Evolutionary conservation across 2,113 vertebrate species (phyloP).

Genomic region (Zapornia atra): DNA sequence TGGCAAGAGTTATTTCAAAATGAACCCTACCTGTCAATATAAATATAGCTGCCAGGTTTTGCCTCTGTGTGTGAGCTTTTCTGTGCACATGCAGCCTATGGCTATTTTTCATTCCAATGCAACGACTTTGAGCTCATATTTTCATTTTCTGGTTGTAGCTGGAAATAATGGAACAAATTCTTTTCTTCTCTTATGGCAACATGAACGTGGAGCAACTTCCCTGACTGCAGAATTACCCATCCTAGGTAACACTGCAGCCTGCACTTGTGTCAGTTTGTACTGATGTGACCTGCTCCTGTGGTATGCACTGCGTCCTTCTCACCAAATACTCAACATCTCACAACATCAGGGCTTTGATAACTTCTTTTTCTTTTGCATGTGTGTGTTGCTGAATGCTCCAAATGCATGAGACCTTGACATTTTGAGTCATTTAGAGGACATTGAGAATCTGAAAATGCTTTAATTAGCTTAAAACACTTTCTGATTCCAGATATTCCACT

Average conservation of each 20-base stretch:
- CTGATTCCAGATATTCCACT: constrained; percentile 26
- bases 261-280: background rate
- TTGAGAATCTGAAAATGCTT: constrained; percentile 4
- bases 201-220: background rate
- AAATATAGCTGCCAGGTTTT: background rate
- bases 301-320: background rate
- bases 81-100: background rate
- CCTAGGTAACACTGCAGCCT: background rate
- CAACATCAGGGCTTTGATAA: background rate
- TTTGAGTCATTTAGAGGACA: constrained; percentile 42
- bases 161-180: background rate
- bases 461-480: constrained; percentile 48
- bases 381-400: background rate
- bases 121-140: background rate
- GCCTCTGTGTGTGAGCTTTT: background rate
- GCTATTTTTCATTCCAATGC: background rate
- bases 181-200: background rate
- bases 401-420: constrained; percentile 5
- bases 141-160: background rate
- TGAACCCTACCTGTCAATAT: background rate
- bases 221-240: background rate
- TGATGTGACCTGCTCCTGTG: background rate
- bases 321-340: background rate
- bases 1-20: background rate
- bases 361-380: background rate